Percentiles rank a stretch among this genome's conserved stretches.
Evolutionary conservation across 2,888 invertebrate genomes (phyloP).

Genomic region (Timandra comae): DNA sequence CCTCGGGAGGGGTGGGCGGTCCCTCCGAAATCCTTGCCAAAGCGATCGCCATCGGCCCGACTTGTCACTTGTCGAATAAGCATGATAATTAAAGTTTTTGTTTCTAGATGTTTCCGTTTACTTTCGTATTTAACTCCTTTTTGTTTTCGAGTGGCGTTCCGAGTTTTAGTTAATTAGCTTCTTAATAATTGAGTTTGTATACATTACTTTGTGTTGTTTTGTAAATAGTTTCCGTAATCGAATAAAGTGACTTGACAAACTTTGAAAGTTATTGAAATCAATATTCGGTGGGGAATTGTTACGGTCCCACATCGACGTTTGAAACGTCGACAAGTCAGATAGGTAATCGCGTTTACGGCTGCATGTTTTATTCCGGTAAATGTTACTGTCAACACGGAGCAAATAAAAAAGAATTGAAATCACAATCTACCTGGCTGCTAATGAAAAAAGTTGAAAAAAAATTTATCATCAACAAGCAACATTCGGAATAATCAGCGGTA

Average conservation of each 20-base stretch:
- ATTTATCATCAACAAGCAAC: conserved; percentile 75
- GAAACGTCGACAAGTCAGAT: too few species aligned
- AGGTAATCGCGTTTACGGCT: too few species aligned
- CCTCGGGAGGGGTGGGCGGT: conserved; percentile 56
- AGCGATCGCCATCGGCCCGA: conserved; percentile 69
- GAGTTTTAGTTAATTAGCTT: conserved; percentile 17
- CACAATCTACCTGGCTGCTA: conserved; percentile 49
- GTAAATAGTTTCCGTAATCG: too few species aligned
- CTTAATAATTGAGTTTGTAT: conserved; percentile 7
- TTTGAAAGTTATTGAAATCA: too few species aligned
- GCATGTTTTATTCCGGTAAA: conserved; percentile 5
- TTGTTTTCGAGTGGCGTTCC: conserved; percentile 13
- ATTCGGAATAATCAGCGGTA: conserved; percentile 77
- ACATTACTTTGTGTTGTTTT: conserved; percentile 5
- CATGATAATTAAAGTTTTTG: conserved; percentile 72
- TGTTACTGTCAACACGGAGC: conserved; percentile 16
- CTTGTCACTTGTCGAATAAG: conserved; percentile 76
- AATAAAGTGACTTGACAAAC: too few species aligned
- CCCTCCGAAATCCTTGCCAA: conserved; percentile 73
- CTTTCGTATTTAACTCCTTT: conserved; percentile 15
- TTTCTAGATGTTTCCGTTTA: conserved; percentile 30
- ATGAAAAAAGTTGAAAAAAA: conserved; percentile 63
- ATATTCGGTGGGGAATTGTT: too few species aligned
- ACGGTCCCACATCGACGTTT: too few species aligned
- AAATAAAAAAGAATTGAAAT: conserved; percentile 36